phyloP scores from a whole-genome alignment of 2,113 vertebrate species.

The Semnornis frantzii region DNA sequence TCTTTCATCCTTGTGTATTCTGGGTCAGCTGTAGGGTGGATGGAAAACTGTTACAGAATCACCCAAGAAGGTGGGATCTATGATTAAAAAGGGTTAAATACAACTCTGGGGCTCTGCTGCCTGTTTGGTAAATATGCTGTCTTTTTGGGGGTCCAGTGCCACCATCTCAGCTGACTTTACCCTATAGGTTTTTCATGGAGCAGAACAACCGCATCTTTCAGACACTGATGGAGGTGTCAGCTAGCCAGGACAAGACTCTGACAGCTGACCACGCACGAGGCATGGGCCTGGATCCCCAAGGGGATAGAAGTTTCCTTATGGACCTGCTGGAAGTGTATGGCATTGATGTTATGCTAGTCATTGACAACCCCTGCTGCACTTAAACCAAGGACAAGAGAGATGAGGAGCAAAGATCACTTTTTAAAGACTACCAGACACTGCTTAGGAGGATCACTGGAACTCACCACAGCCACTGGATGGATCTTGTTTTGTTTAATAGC shows the following conservation, averaged over 20 bases:
- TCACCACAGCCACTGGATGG: neutral
- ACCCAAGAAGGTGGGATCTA: neutral
- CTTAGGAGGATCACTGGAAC: constrained; percentile 46
- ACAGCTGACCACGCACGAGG: constrained; percentile 91
- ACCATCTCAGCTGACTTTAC: neutral
- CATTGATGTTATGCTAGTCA: constrained; percentile 92
- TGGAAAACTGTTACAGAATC: neutral
- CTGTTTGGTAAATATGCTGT: neutral
- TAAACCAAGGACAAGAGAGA: constrained; percentile 59
- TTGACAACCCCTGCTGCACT: constrained; percentile 96
- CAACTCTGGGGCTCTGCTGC: neutral
- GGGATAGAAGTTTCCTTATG: constrained; percentile 91
- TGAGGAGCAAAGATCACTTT: constrained; percentile 17
- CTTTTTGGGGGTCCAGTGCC: neutral
- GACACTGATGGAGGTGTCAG: constrained; percentile 89
- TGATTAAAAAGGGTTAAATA: neutral
- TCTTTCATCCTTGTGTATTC: neutral
- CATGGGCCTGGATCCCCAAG: constrained; percentile 97
- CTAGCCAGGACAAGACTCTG: constrained; percentile 90
- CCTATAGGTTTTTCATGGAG: constrained; percentile 95
- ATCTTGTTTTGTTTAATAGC: constrained; percentile 54
- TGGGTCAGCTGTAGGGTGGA: neutral
- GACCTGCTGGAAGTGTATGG: constrained; percentile 96
- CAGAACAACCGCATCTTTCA: constrained; percentile 98
- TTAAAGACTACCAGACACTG: constrained; percentile 24